phyloP scores from a whole-genome alignment of 2,113 vertebrate genomes.

The Lipotes vexillifer region DNA sequence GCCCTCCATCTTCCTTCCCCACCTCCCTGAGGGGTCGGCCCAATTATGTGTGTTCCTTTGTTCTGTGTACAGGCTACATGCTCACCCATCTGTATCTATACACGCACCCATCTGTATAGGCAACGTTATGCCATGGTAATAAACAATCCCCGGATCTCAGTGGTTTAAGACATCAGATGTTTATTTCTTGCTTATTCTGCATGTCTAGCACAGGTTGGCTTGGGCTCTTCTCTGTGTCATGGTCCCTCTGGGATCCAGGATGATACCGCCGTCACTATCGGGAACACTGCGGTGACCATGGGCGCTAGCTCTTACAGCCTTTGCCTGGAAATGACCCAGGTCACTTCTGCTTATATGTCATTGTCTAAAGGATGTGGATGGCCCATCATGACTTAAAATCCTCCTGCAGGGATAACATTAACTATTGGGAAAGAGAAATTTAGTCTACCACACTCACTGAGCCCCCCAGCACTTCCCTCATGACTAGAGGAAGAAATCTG shows the following conservation, averaged over 20 bases:
- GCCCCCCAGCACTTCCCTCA: no score
- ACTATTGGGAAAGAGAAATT: not conserved
- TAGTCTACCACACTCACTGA: not conserved
- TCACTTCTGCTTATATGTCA: not conserved
- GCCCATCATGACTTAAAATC: not conserved
- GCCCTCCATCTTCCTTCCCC: not conserved
- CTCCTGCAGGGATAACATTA: not conserved
- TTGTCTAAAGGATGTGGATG: not conserved
- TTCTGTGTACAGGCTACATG: not conserved
- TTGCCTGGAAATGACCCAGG: not conserved
- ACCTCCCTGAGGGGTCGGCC: not conserved
- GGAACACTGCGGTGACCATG: accelerated
- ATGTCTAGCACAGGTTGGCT: not conserved
- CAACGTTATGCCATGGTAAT: not conserved
- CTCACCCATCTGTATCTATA: not conserved
- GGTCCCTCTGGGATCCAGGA: not conserved
- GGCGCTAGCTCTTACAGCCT: not conserved
- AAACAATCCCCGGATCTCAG: not conserved
- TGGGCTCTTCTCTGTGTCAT: not conserved
- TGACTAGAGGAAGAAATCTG: not conserved
- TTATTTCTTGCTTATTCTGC: not conserved
- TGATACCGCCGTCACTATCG: not conserved
- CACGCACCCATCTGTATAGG: no score
- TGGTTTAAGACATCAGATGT: not conserved
- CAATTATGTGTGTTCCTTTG: not conserved